These are phyloP conservation scores for Orcinus orca DNA, from an alignment of 2,113 vertebrate species.

Conservation along the genomic window DNA sequence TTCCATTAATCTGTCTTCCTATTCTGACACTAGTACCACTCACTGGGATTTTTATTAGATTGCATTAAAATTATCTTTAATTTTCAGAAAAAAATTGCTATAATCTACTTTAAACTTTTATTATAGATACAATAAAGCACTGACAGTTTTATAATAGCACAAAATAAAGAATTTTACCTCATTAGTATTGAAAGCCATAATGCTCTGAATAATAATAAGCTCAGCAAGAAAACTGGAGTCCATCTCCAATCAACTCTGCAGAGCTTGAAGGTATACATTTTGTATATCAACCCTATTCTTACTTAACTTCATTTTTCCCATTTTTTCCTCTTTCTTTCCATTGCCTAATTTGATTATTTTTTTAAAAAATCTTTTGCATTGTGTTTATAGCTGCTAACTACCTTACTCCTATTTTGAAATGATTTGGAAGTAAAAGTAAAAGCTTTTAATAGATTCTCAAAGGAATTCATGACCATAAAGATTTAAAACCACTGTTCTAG, in stretches of 20 bases:
- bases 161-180: slow-evolving; percentile 39
- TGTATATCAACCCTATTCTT: background rate
- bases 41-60: slow-evolving; percentile 6
- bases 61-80: slow-evolving; percentile 35
- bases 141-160: background rate
- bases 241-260: background rate
- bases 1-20: background rate
- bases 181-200: background rate
- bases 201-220: background rate
- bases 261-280: background rate
- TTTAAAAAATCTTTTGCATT: background rate
- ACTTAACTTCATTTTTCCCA: background rate
- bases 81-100: background rate
- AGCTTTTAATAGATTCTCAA: slow-evolving; percentile 10
- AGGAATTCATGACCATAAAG: background rate
- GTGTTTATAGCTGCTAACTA: background rate
- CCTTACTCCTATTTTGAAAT: background rate
- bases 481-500: background rate
- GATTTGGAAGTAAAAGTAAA: background rate
- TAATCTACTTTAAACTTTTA: slow-evolving; percentile 42
- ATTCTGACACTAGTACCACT: background rate
- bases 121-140: slow-evolving; percentile 43
- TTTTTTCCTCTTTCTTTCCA: background rate
- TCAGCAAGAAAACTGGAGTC: background rate
- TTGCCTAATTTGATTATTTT: background rate